Percentiles rank a stretch among this genome's conserved stretches.
Conservation (phyloP, 2,797 vertebrate genomes). For the Carduelis carduelis region DNA sequence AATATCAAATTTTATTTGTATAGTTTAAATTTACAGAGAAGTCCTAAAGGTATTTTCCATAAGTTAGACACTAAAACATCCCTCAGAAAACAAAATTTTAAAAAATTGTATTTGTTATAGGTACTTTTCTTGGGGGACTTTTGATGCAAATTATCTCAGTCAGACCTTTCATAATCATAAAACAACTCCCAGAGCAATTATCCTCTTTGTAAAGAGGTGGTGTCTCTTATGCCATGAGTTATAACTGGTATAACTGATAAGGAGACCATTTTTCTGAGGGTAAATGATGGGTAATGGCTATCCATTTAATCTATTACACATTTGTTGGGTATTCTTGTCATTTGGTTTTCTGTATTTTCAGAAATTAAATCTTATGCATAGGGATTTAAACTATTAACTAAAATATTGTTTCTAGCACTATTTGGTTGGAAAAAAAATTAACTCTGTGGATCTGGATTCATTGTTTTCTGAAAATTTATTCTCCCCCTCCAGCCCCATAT, state of each 20-base stretch:
- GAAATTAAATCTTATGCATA: not conserved
- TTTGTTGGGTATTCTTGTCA: not conserved
- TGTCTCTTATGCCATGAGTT: not conserved
- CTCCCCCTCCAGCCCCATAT: rapidly evolving
- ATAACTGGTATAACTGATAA: not conserved
- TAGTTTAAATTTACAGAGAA: not conserved
- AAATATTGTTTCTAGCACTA: not conserved
- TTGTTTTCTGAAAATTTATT: not conserved
- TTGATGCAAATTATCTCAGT: not conserved
- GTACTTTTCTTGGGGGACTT: not conserved
- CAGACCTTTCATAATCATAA: not conserved
- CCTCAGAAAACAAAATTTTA: not conserved
- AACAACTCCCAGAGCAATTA: not conserved
- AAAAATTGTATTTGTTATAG: not conserved
- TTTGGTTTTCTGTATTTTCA: not conserved
- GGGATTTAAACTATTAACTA: not conserved
- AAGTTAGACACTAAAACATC: not conserved
- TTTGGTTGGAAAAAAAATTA: not conserved
- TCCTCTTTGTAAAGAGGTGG: not conserved
- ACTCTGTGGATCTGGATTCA: not conserved
- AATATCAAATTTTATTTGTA: not conserved
- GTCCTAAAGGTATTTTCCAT: not conserved
- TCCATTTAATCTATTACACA: not conserved
- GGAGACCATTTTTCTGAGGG: not conserved
- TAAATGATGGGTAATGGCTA: not conserved